Conservation (phyloP, 2,888 invertebrate genomes). For the Ctena decussata region DNA sequence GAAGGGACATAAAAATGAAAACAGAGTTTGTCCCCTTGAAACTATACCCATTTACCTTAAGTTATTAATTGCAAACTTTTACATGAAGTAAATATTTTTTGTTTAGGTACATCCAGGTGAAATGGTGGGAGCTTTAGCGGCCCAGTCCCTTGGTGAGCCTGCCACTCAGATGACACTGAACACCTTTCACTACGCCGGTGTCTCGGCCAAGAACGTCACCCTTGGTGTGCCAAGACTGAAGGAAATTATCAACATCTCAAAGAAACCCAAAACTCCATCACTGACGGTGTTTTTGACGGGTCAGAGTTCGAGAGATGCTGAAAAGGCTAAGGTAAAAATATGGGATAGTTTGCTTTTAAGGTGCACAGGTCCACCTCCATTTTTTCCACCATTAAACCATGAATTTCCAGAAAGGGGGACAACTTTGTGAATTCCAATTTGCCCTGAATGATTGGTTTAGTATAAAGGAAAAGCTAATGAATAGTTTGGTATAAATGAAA, state of each 20-base stretch:
- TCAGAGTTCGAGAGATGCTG: constrained; percentile 99
- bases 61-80: too few relatives aligned
- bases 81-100: background rate
- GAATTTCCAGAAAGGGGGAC: too few relatives aligned
- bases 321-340: constrained; percentile 94
- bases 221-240: constrained; percentile 99
- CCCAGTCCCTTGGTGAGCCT: constrained; percentile 99
- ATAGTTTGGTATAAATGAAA: too few relatives aligned
- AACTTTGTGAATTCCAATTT: too few relatives aligned
- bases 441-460: too few relatives aligned
- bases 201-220: constrained; percentile 99
- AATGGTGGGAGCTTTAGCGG: constrained; percentile 99
- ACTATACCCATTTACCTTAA: too few relatives aligned
- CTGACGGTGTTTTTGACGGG: constrained; percentile 99
- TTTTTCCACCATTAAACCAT: too few relatives aligned
- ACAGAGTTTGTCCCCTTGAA: too few relatives aligned
- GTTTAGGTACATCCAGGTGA: constrained; percentile 93
- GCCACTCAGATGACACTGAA: constrained; percentile 97
- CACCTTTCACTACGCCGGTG: constrained; percentile 99
- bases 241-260: constrained; percentile 98
- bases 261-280: constrained; percentile 99
- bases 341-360: too few relatives aligned
- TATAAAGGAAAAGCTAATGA: too few relatives aligned
- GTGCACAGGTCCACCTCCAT: too few relatives aligned
- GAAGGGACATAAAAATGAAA: too few relatives aligned